Conservation (phyloP, 2,888 invertebrate genomes). For the Galerucella nymphaeae region DNA sequence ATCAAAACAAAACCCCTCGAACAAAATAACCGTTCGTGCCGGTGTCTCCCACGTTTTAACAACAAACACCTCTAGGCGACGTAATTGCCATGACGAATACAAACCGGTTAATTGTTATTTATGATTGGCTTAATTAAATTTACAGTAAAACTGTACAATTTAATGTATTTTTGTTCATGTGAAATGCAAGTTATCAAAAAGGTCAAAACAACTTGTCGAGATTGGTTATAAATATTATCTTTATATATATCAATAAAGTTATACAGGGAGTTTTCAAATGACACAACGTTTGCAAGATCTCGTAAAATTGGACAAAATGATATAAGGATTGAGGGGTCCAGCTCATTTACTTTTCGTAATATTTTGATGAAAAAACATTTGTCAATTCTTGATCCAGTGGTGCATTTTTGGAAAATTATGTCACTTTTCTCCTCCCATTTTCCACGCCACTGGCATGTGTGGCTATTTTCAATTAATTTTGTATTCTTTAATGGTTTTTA, state of each 20-base stretch:
- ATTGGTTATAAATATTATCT: not conserved
- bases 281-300: too few relatives aligned
- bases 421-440: too few relatives aligned
- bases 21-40: not conserved
- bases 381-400: too few relatives aligned
- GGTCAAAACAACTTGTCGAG: not conserved
- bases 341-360: too few relatives aligned
- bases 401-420: too few relatives aligned
- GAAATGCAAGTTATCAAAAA: not conserved
- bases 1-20: not conserved
- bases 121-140: not conserved
- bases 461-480: too few relatives aligned
- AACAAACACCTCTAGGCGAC: not conserved
- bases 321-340: too few relatives aligned
- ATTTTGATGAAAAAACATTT: too few relatives aligned
- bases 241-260: not conserved
- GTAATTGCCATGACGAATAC: conserved; percentile 3
- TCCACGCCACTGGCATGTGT: too few relatives aligned
- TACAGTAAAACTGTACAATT: not conserved
- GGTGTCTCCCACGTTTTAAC: conserved; percentile 1
- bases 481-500: too few relatives aligned
- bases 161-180: not conserved
- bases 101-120: not conserved
- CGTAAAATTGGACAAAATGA: too few relatives aligned
- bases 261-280: too few relatives aligned